These are phyloP conservation scores for Aporophyla lueneburgensis DNA, from an alignment of 2,888 invertebrate species.

Conservation along the genomic window DNA sequence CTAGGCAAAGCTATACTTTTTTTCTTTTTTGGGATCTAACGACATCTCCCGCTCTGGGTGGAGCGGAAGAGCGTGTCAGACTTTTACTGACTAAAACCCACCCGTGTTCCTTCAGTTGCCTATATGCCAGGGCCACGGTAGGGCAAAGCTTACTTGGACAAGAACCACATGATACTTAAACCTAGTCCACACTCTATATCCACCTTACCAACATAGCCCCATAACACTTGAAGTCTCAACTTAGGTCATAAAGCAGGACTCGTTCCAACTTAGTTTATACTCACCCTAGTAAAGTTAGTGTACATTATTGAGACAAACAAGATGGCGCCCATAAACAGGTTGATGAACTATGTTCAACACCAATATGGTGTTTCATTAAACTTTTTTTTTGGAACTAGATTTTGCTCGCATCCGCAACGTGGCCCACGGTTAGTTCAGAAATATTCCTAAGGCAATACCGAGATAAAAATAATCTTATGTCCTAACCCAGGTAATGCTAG, in stretches of 20 bases:
- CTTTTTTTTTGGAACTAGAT: slow-evolving; percentile 15
- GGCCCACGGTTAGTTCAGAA: too few relatives aligned
- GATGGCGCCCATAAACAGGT: slow-evolving; percentile 54
- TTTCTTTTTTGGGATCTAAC: too few relatives aligned
- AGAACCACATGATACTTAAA: neutral
- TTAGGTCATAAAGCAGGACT: slow-evolving; percentile 54
- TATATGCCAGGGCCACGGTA: too few relatives aligned
- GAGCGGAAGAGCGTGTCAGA: too few relatives aligned
- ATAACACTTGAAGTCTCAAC: slow-evolving; percentile 53
- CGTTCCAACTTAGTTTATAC: slow-evolving; percentile 61
- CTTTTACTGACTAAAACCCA: too few relatives aligned
- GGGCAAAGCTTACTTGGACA: neutral
- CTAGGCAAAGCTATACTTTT: too few relatives aligned
- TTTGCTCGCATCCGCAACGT: neutral
- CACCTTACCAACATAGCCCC: slow-evolving; percentile 19
- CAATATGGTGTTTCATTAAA: slow-evolving; percentile 32
- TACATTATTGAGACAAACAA: slow-evolving; percentile 63
- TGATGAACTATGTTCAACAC: slow-evolving; percentile 24
- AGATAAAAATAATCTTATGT: neutral
- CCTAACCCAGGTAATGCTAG: neutral
- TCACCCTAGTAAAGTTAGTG: slow-evolving; percentile 39
- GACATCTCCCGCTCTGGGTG: too few relatives aligned
- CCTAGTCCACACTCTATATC: neutral
- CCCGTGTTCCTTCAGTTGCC: too few relatives aligned
- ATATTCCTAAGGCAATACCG: neutral